Evolutionary conservation across 2,113 vertebrate genomes (phyloP).

Genomic region (Phylloscopus trochiloides): DNA sequence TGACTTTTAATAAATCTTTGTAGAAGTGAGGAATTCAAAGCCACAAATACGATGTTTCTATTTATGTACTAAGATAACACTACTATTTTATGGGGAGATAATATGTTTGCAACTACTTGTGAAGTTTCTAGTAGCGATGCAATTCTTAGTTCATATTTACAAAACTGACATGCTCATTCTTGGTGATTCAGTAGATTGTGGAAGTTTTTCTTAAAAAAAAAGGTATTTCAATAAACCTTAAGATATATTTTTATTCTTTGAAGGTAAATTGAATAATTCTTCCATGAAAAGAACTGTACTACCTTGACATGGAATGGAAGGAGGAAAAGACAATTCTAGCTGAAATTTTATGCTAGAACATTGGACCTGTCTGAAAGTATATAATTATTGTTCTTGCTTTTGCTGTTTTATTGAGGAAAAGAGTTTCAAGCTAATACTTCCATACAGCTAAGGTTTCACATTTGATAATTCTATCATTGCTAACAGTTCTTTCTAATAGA

Average conservation of each 20-base stretch:
- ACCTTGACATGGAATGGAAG: neutral
- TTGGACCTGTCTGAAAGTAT: neutral
- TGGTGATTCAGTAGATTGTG: neutral
- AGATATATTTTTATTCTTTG: neutral
- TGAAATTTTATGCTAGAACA: neutral
- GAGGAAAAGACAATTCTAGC: neutral
- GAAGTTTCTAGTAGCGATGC: neutral
- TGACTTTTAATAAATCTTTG: neutral
- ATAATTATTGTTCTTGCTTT: neutral
- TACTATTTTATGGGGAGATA: neutral
- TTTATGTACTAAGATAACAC: neutral
- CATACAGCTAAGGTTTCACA: neutral
- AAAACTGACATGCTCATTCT: neutral
- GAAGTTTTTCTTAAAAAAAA: neutral
- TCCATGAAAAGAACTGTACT: neutral
- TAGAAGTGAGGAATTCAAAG: neutral
- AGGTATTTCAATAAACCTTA: neutral
- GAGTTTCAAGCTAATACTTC: neutral
- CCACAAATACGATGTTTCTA: neutral
- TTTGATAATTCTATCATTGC: neutral
- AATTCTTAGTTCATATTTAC: neutral
- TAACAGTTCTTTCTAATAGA: neutral
- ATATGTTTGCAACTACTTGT: neutral
- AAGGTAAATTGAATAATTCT: neutral
- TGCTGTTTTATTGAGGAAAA: neutral